Evolutionary conservation across 2,113 vertebrate genomes (phyloP), one percentile per base, ranked within the genome.

Genomic region (Microcebus ravelobensis): DNA sequence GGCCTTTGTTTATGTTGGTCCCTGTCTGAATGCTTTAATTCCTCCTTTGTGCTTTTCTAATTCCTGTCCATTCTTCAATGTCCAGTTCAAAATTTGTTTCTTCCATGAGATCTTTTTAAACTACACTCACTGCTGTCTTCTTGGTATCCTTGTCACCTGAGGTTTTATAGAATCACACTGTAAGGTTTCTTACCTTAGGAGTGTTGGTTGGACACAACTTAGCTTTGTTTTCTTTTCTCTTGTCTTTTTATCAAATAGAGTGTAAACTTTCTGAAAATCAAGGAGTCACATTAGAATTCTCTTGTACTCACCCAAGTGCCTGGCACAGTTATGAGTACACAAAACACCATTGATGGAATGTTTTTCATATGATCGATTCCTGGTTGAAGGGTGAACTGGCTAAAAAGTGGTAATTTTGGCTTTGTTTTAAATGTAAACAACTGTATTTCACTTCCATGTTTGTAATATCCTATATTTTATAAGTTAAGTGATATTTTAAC

Each of bases 361-460:
- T 55, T 84, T 90, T 95, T 73, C 42, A 36, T 79, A 15, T 31
- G 48, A 48, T 71, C 8, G 25, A 94, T 71, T 94, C 18, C 36
- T 90, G 50, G 17, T 68, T 92, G 63, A 86, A 76, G 73, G 71
- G n/a, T 92, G 42, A 21, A 90, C 36, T 94, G 88, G 68, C 12
- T 82, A 73, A 96, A 90, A 39, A 74, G 14, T 90, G 36, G n/a
- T 61, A 74, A 42, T 87, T 74, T 89, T 80, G 31, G 45, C 42
- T 90, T 95, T 93, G 71, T 89, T 95, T 95, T 50, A 79, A 45
- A 92, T 68, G 27, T 86, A 67, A 88, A 88, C 90, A 88, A 77
- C 31, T 84, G 45, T 55, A 88, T 87, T 96, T 93, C 94, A 84
- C 79, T 87, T 90, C 67, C 71, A 18, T 91, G 48, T 93, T 92